These are phyloP conservation scores for Corythaixoides concolor DNA, from an alignment of 2,113 vertebrate genomes.

Conservation along the genomic window DNA sequence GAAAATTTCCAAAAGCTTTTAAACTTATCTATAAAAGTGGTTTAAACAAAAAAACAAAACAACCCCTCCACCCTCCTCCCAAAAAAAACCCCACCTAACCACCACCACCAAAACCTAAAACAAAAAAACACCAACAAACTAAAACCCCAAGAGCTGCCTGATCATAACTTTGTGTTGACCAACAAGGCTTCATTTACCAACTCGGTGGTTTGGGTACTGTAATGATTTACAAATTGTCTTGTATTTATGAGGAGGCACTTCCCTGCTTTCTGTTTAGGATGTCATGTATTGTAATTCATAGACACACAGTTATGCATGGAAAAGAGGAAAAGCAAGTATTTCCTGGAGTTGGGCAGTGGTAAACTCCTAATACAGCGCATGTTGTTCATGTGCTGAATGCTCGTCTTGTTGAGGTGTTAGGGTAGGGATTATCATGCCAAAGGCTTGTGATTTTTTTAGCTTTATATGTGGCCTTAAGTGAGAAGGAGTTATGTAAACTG, in stretches of 20 bases:
- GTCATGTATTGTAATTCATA: neutral
- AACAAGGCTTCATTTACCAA: neutral
- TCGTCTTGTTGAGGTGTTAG: neutral
- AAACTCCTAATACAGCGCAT: neutral
- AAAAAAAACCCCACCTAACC: no score
- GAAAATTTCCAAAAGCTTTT: neutral
- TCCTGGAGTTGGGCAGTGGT: neutral
- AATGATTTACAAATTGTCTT: neutral
- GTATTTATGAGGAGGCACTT: neutral
- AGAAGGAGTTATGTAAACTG: neutral
- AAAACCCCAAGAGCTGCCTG: neutral
- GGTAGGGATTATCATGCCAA: neutral
- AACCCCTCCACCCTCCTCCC: neutral
- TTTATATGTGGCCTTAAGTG: neutral
- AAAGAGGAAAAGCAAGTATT: neutral
- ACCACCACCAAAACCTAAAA: neutral
- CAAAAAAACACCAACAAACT: neutral
- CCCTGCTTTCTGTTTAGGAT: neutral
- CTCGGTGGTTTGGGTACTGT: neutral
- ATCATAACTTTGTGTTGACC: neutral
- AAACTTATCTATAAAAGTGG: neutral
- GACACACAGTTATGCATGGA: neutral
- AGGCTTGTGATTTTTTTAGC: neutral
- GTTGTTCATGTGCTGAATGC: neutral
- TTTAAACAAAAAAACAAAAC: neutral